Percentiles rank a stretch among this genome's conserved stretches.
Conservation (phyloP, 37 sponge, comb jelly and placozoan species). For the Cliona cf. orientalis region DNA sequence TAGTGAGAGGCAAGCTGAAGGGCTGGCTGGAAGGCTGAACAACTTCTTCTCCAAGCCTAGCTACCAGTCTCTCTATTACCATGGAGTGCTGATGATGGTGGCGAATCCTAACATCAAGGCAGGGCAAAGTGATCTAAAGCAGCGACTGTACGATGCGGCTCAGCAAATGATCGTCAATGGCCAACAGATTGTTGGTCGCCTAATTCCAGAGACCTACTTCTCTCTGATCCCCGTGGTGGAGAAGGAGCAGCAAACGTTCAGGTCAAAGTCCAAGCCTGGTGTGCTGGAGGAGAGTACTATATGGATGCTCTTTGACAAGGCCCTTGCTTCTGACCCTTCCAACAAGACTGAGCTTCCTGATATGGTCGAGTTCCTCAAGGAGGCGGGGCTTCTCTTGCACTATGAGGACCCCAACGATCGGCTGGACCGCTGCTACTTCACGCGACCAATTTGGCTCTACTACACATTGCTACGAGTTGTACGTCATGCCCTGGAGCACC, state of each 20-base stretch:
- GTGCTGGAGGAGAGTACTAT: constrained; percentile 58
- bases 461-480: constrained; percentile 31
- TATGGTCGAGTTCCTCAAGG: constrained; percentile 64
- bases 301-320: constrained; percentile 60
- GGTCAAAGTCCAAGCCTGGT: constrained; percentile 17
- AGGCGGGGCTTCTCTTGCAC: constrained; percentile 66
- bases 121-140: constrained; percentile 53
- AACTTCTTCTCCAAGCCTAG: constrained; percentile 29
- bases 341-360: constrained; percentile 70
- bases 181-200: constrained; percentile 12
- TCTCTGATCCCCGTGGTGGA: constrained; percentile 48
- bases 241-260: constrained; percentile 35
- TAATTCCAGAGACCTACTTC: constrained; percentile 76
- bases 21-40: constrained; percentile 16
- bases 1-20: constrained; percentile 28
- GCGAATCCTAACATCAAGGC: constrained; percentile 21
- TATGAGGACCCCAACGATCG: constrained; percentile 76
- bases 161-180: constrained; percentile 49
- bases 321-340: constrained; percentile 48
- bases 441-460: constrained; percentile 69
- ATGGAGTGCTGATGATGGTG: constrained; percentile 41
- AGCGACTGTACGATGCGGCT: constrained; percentile 72
- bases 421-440: constrained; percentile 68
- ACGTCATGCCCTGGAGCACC: constrained; percentile 32
- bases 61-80: constrained; percentile 47